A percentile compares a stretch with the other conserved stretches of the same genome.
Evolutionary conservation across 2,113 vertebrate genomes (phyloP).

Genomic region (Brienomyrus longianalis): DNA sequence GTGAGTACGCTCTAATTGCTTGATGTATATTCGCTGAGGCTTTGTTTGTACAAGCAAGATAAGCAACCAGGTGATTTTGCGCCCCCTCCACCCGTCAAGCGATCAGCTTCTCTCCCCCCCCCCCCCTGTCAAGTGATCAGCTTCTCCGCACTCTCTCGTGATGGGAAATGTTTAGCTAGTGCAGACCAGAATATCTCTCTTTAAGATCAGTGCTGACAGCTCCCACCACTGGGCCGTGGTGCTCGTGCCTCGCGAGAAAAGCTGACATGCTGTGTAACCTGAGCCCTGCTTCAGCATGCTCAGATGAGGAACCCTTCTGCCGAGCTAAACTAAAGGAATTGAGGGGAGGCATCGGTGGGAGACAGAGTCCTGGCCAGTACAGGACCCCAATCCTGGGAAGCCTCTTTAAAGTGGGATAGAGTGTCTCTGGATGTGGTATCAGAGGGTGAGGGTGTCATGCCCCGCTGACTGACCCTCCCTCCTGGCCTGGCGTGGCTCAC

Average conservation of each 20-base stretch:
- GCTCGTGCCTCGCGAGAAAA: not conserved
- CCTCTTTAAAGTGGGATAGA: not conserved
- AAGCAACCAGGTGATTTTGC: not conserved
- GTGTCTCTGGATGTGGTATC: not conserved
- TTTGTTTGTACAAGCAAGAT: not conserved
- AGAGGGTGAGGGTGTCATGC: not conserved
- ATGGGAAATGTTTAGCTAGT: not conserved
- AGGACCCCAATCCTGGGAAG: not conserved
- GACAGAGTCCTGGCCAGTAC: not conserved
- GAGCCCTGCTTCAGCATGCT: not conserved
- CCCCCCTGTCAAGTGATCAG: not conserved
- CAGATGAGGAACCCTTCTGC: not conserved
- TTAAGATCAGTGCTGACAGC: not conserved
- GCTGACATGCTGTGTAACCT: not conserved
- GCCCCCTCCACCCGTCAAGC: not conserved
- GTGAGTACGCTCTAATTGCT: not conserved
- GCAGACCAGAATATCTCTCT: not conserved
- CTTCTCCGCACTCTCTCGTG: not conserved
- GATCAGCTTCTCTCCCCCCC: not conserved
- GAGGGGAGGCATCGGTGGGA: not conserved
- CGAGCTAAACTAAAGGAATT: not conserved
- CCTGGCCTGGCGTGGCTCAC: constrained; percentile 13
- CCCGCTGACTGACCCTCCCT: constrained; percentile 34
- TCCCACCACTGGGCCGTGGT: not conserved
- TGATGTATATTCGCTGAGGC: not conserved